These are phyloP conservation scores for Thera obeliscata DNA, from an alignment of 2,888 invertebrate species.

Conservation along the genomic window DNA sequence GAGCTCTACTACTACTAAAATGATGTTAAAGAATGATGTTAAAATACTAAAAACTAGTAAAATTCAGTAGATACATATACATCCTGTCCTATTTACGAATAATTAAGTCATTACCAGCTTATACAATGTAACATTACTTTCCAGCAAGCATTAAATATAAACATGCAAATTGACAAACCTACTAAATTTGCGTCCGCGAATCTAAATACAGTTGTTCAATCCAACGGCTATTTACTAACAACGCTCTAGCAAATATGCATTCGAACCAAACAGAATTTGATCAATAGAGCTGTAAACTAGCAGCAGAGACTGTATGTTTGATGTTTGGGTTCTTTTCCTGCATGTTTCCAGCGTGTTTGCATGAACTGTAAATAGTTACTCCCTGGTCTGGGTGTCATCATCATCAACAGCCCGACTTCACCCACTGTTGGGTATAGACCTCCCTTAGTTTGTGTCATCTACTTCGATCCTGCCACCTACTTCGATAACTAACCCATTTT, in stretches of 20 bases:
- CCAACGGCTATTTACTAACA: not conserved
- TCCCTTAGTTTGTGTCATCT: too few relatives aligned
- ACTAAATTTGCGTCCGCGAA: not conserved
- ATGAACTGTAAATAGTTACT: too few relatives aligned
- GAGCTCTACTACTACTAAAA: too few relatives aligned
- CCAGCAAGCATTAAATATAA: not conserved
- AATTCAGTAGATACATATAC: not conserved
- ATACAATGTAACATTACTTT: slow-evolving; percentile 8
- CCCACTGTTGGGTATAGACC: too few relatives aligned
- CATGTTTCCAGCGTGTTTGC: too few relatives aligned
- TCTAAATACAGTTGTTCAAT: slow-evolving; percentile 14
- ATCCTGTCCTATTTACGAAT: not conserved
- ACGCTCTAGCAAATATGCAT: not conserved
- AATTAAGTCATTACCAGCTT: not conserved
- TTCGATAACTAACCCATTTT: too few relatives aligned
- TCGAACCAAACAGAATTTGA: not conserved
- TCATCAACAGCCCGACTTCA: too few relatives aligned
- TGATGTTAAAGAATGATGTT: too few relatives aligned
- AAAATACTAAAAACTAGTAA: not conserved
- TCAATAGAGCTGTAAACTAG: not conserved
- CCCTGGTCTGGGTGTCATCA: too few relatives aligned
- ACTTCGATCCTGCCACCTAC: too few relatives aligned
- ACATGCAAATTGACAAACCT: slow-evolving; percentile 8
- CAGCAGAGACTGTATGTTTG: too few relatives aligned
- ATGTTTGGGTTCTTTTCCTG: too few relatives aligned